These are phyloP conservation scores for Brachyhypopomus occidentalis DNA, from an alignment of 2,113 vertebrate genomes.

Conservation along the genomic window DNA sequence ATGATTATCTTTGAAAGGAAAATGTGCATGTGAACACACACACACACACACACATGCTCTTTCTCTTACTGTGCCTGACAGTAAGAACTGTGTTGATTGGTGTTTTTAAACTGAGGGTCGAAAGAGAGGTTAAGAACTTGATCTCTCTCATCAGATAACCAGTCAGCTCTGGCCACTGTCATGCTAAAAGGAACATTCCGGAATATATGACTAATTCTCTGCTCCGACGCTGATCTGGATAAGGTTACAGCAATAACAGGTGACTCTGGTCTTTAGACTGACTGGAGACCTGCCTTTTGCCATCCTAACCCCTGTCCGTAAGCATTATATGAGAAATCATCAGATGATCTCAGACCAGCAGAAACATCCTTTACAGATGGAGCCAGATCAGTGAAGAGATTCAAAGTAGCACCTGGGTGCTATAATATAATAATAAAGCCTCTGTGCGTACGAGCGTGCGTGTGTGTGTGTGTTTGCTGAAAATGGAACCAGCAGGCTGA, in stretches of 20 bases:
- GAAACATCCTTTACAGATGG: neutral
- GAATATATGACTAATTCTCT: conserved; percentile 59
- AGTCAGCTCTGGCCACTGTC: conserved; percentile 67
- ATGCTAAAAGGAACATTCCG: conserved; percentile 66
- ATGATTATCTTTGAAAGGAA: neutral
- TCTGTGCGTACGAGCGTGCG: too few species aligned
- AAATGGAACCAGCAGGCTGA: too few species aligned
- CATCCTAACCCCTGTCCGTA: neutral
- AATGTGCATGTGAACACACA: neutral
- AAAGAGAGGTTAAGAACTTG: conserved; percentile 76
- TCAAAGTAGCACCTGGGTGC: too few species aligned
- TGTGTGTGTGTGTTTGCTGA: too few species aligned
- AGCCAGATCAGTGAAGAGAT: too few species aligned
- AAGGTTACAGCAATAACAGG: conserved; percentile 59
- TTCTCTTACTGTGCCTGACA: conserved; percentile 50
- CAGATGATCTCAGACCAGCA: conserved; percentile 1
- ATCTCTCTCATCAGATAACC: conserved; percentile 72
- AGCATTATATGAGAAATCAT: neutral
- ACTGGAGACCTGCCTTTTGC: neutral
- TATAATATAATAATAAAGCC: too few species aligned
- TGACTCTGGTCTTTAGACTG: conserved; percentile 29
- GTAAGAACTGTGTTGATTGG: conserved; percentile 71
- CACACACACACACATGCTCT: conserved; percentile 16
- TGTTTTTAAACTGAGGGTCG: conserved; percentile 71
- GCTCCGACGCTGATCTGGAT: conserved; percentile 41